phyloP scores from a whole-genome alignment of 2,888 invertebrate genomes.

The Melolontha melolontha region DNA sequence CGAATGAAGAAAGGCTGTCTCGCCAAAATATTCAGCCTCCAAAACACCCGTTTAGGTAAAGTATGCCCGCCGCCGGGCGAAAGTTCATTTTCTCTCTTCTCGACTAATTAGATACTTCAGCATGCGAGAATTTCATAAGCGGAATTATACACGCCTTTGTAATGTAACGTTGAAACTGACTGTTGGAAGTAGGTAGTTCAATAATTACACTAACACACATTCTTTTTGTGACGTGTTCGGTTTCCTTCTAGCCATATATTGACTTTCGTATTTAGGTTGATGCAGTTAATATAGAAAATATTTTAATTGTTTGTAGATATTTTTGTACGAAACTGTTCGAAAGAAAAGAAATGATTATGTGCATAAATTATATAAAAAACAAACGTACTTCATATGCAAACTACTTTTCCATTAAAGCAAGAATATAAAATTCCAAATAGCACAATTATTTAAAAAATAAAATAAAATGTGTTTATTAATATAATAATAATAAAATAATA shows the following conservation, averaged over 20 bases:
- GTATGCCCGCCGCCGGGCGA: constrained; percentile 5
- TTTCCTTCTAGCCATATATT: constrained; percentile 9
- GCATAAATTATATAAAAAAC: too few relatives aligned
- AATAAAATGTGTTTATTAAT: too few relatives aligned
- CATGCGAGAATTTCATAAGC: constrained; percentile 16
- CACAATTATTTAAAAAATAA: too few relatives aligned
- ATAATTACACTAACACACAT: constrained; percentile 19
- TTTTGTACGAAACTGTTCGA: too few relatives aligned
- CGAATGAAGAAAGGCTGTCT: constrained; percentile 71
- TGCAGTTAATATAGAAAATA: too few relatives aligned
- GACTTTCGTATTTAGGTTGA: too few relatives aligned
- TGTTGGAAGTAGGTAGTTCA: constrained; percentile 19
- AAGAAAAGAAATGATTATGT: too few relatives aligned
- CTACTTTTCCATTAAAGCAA: too few relatives aligned
- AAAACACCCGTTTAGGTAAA: constrained; percentile 55
- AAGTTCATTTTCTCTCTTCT: constrained; percentile 4
- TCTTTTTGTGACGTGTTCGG: constrained; percentile 1
- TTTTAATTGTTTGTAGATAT: too few relatives aligned
- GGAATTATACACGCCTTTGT: constrained; percentile 14
- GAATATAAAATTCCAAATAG: too few relatives aligned
- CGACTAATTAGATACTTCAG: constrained; percentile 27
- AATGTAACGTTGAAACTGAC: constrained; percentile 15
- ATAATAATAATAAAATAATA: too few relatives aligned
- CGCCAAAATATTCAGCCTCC: constrained; percentile 74
- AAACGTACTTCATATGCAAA: too few relatives aligned